Percentiles rank a stretch among this genome's conserved stretches.
phyloP scores from a whole-genome alignment of 92 coral and sea anemone genomes.

The Metridium senile region DNA sequence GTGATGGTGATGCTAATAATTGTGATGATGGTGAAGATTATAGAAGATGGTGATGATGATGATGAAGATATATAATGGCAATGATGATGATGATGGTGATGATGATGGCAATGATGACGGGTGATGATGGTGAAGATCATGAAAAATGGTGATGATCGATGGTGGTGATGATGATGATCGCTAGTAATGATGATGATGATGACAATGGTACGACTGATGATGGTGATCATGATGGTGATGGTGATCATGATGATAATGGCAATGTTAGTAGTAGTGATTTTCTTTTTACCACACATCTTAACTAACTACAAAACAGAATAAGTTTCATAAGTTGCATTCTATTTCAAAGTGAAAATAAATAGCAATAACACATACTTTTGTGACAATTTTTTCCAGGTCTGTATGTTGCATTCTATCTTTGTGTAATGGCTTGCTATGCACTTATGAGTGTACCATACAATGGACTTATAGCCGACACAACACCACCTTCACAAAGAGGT shows the following conservation, averaged over 20 bases:
- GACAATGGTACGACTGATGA: neutral
- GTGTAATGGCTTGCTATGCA: slow-evolving; percentile 99
- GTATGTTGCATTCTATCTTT: slow-evolving; percentile 86
- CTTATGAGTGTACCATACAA: slow-evolving; percentile 97
- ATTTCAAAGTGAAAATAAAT: too few species aligned
- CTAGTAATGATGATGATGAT: neutral
- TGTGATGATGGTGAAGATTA: neutral
- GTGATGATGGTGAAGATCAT: neutral
- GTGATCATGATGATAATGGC: neutral
- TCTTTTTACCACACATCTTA: too few species aligned
- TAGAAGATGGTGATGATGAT: neutral
- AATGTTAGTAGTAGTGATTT: neutral
- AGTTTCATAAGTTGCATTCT: too few species aligned
- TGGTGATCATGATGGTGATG: neutral
- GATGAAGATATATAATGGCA: neutral
- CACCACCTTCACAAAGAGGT: slow-evolving; percentile 96
- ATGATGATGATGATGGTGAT: neutral
- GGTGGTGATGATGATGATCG: neutral
- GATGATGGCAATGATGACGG: neutral
- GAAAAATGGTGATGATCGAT: too few species aligned
- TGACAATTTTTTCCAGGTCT: slow-evolving; percentile 47
- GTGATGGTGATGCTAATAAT: neutral
- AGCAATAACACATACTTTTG: neutral
- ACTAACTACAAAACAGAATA: too few species aligned
- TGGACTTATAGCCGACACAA: slow-evolving; percentile 95